Base-by-base conservation (phyloP, 2,888 invertebrate genomes). In the Limenitis camilla region DNA sequence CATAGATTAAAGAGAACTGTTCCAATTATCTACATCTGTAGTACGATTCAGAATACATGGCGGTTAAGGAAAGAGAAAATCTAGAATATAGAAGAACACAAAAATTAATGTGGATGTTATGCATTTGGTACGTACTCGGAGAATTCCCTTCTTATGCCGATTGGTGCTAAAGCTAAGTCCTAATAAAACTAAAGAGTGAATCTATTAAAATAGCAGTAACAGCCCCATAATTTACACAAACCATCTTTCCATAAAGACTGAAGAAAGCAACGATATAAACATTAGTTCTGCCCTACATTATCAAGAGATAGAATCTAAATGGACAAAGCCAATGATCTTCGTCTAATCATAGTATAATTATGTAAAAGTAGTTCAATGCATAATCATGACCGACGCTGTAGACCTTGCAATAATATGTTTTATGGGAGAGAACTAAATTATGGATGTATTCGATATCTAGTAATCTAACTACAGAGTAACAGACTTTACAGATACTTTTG, bases 261-360 rank as follows among this genome's bases (percentile, higher is more conserved):
- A 36, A 45, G 45, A 45, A 45, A 45, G 45, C 11, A 45, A 29
- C 5, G 6, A 45, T 45, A 30, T 45, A 45, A 45, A 45, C 36
- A 45, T 45, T 29, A 36, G 45, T 36, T 45, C 11, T 40, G 53
- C 39, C 52, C 49, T 50, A 40, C 53, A 50, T 50, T 40, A 42
- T 49, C 29, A 46, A 40, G 11, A 41, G 48, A 51, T 41, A 5
- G 33, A 11, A 51, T 51, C 48, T 53, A 35, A 56, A 53, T 46
- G 35, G 11, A 49, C 56, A 53, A 53, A 53, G 47, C 27, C 32
- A 40, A 49, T 49, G 38, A 36, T 56, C 54, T 41, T 36, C 35
- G 19, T 28, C 40, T 50, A 56, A 56, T 47, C 43, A 56, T 11
- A 40, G 41, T 45, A 41, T 46, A 49, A 56, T 56, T 56, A 53